Percentiles rank a stretch among this genome's conserved stretches.
Conservation (phyloP, 2,797 vertebrate genomes). For the Melanogrammus aeglefinus region DNA sequence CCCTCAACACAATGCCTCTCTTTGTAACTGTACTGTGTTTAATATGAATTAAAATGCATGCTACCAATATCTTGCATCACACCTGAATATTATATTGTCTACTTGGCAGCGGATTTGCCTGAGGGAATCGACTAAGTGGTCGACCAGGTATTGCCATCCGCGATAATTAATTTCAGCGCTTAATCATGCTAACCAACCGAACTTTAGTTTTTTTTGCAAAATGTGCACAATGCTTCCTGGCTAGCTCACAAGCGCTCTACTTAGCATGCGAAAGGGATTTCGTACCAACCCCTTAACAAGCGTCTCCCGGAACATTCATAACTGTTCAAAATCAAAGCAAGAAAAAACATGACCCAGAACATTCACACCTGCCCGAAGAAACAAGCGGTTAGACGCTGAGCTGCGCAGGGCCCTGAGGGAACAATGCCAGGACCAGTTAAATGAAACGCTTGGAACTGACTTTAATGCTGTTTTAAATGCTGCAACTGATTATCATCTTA, state of each 20-base stretch:
- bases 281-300: background rate
- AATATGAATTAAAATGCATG: background rate
- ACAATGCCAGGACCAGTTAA: background rate
- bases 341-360: conserved; percentile 3
- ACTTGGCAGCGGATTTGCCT: background rate
- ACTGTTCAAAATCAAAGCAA: background rate
- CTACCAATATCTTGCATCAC: background rate
- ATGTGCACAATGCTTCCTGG: background rate
- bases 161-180: background rate
- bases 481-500: background rate
- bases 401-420: background rate
- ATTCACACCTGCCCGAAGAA: background rate
- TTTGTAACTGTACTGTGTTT: too few species aligned
- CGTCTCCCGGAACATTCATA: background rate
- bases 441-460: background rate
- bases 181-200: background rate
- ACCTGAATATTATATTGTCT: background rate
- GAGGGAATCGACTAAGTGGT: background rate
- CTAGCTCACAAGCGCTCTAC: background rate
- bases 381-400: background rate
- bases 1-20: too few species aligned
- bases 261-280: background rate
- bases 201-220: background rate
- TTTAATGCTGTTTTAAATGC: background rate
- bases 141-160: background rate